A percentile compares a stretch with the other conserved stretches of the same genome.
Evolutionary conservation across 2,113 vertebrate genomes (phyloP).

Genomic region (Phalacrocorax aristotelis): DNA sequence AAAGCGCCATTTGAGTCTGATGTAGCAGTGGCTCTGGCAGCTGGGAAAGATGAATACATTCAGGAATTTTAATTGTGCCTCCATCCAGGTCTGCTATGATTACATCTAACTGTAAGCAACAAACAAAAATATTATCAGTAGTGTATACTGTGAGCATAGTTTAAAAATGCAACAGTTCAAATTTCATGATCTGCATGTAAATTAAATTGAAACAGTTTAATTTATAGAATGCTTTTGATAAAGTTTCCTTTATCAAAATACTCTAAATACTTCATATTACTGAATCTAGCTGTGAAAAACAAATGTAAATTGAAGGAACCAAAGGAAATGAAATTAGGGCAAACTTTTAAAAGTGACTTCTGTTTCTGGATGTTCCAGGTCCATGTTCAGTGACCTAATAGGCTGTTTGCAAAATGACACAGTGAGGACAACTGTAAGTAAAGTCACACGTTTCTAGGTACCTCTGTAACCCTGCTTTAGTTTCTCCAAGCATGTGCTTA

Average conservation of each 20-base stretch:
- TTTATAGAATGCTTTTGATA: background rate
- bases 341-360: background rate
- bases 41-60: slow-evolving; percentile 94
- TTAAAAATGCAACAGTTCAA: background rate
- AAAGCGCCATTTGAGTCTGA: slow-evolving; percentile 88
- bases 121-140: background rate
- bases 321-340: background rate
- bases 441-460: background rate
- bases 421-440: background rate
- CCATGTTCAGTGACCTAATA: background rate
- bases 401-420: background rate
- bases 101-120: slow-evolving; percentile 88
- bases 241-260: background rate
- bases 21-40: slow-evolving; percentile 93
- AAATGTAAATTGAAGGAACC: background rate
- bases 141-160: background rate
- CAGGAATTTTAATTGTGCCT: slow-evolving; percentile 97
- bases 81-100: slow-evolving; percentile 98
- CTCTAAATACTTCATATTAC: background rate
- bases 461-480: background rate
- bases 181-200: background rate
- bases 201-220: background rate
- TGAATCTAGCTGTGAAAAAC: background rate
- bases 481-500: background rate
- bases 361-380: background rate